These are phyloP conservation scores for Ormyrus labotus DNA, from an alignment of 2,888 invertebrate species.

Conservation along the genomic window DNA sequence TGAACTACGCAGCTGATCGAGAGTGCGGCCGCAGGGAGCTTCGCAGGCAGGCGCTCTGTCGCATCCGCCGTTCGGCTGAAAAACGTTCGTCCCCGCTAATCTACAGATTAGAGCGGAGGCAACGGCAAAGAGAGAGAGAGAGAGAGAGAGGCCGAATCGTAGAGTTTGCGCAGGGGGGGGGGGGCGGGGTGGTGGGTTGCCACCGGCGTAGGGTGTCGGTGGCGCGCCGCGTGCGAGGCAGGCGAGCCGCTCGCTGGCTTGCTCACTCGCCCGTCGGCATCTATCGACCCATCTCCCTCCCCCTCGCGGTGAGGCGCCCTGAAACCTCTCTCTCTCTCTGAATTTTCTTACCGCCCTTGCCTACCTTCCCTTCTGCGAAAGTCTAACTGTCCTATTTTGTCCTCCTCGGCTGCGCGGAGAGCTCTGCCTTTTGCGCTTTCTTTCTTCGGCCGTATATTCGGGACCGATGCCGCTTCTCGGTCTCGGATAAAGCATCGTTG, in stretches of 20 bases:
- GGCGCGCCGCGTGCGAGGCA: not conserved
- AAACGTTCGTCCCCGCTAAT: too few relatives aligned
- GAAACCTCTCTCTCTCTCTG: conserved; percentile 42
- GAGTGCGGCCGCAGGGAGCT: too few relatives aligned
- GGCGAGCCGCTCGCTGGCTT: conserved; percentile 21
- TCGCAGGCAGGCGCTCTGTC: too few relatives aligned
- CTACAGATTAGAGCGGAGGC: too few relatives aligned
- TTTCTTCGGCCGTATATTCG: not conserved
- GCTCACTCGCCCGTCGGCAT: conserved; percentile 63
- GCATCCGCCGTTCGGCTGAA: too few relatives aligned
- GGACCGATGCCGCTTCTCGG: too few relatives aligned
- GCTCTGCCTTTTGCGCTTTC: not conserved
- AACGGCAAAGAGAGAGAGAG: not conserved
- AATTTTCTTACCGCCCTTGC: not conserved
- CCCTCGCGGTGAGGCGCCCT: conserved; percentile 20
- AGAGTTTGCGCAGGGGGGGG: too few relatives aligned
- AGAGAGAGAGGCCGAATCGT: not conserved
- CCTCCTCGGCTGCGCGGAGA: not conserved
- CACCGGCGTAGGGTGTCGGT: too few relatives aligned
- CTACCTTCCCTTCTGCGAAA: conserved; percentile 30
- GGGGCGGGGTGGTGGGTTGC: too few relatives aligned
- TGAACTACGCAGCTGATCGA: too few relatives aligned
- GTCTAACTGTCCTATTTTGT: conserved; percentile 25
- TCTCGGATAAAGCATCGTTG: too few relatives aligned
- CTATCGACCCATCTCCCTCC: conserved; percentile 71